Evolutionary conservation across 2,888 invertebrate species (phyloP).

Genomic region (Tethea ocularis): DNA sequence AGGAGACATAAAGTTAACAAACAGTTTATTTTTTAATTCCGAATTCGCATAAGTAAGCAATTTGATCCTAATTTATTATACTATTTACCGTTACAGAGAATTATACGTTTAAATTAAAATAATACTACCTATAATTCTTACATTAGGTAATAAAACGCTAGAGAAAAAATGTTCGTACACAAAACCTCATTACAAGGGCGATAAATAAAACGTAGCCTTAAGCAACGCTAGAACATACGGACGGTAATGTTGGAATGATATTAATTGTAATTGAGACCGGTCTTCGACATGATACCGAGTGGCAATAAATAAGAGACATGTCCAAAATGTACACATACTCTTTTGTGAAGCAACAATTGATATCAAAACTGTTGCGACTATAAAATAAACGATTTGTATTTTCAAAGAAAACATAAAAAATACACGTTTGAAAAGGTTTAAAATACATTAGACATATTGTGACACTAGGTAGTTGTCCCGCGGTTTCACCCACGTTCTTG

Average conservation of each 20-base stretch:
- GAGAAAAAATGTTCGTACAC: background rate
- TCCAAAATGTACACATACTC: slow-evolving; percentile 14
- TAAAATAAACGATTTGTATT: background rate
- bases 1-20: too few species aligned
- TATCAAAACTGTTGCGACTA: background rate
- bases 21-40: too few species aligned
- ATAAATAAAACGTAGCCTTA: slow-evolving; percentile 46
- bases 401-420: too few species aligned
- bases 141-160: background rate
- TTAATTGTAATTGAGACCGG: slow-evolving; percentile 53
- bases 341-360: slow-evolving; percentile 4
- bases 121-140: background rate
- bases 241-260: slow-evolving; percentile 41
- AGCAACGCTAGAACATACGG: slow-evolving; percentile 33
- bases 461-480: too few species aligned
- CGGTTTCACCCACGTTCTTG: too few species aligned
- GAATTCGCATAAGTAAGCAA: too few species aligned
- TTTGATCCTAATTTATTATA: background rate
- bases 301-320: slow-evolving; percentile 39
- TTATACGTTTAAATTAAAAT: background rate
- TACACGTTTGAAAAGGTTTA: too few species aligned
- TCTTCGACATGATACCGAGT: slow-evolving; percentile 23
- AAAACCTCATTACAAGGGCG: slow-evolving; percentile 36
- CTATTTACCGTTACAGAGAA: background rate
- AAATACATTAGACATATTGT: too few species aligned